Conservation (phyloP, 2,113 vertebrate genomes). For the Gavia stellata region DNA sequence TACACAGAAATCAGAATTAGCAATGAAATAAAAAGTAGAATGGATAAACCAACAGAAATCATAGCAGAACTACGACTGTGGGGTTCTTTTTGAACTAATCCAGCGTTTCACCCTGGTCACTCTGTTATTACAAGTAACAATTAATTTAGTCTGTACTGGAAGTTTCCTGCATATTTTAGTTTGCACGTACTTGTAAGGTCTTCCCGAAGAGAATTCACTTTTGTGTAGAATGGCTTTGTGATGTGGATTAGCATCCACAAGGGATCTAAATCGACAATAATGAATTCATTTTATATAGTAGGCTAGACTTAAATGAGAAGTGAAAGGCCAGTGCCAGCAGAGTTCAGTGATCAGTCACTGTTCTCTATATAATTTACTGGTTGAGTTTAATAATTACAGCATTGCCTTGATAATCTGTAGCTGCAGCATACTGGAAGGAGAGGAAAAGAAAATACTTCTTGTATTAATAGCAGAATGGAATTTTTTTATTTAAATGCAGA, state of each 20-base stretch:
- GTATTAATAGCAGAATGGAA: neutral
- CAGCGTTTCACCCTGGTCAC: neutral
- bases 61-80: neutral
- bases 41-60: neutral
- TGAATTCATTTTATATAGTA: constrained; percentile 38
- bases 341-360: constrained; percentile 50
- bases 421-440: neutral
- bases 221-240: constrained; percentile 16
- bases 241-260: constrained; percentile 47
- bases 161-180: constrained; percentile 13
- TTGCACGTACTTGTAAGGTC: neutral
- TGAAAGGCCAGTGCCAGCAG: constrained; percentile 46
- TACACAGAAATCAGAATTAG: neutral
- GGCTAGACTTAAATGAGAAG: constrained; percentile 49
- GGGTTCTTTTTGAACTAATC: neutral
- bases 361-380: constrained; percentile 29
- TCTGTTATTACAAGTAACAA: neutral
- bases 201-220: constrained; percentile 35
- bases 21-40: neutral
- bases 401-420: constrained; percentile 24
- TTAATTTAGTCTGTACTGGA: neutral
- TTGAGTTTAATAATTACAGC: constrained; percentile 43
- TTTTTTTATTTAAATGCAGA: constrained; percentile 10
- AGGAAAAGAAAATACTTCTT: neutral
- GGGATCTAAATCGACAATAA: constrained; percentile 49